Conservation (phyloP, 2,797 vertebrate species). For the Propithecus perrieri region DNA sequence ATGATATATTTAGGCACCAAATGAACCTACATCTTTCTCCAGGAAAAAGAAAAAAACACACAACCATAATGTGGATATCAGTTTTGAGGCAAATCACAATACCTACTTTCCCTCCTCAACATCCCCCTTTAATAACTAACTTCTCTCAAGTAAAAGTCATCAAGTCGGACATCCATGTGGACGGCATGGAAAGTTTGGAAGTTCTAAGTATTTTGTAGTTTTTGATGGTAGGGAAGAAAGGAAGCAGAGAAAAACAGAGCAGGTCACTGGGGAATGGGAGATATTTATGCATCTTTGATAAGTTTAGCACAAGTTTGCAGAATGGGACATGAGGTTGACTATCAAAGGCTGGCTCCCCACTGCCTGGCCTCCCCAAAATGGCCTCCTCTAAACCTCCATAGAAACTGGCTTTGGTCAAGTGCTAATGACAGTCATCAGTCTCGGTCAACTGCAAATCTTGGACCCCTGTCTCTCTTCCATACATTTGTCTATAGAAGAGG, state of each 20-base stretch:
- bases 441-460: neutral
- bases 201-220: neutral
- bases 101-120: neutral
- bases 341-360: neutral
- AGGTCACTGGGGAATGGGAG: neutral
- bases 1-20: neutral
- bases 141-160: neutral
- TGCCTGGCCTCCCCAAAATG: neutral
- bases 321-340: neutral
- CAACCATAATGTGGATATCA: neutral
- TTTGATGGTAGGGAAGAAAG: neutral
- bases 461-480: neutral
- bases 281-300: rapidly evolving
- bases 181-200: too few relatives aligned
- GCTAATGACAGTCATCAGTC: too few relatives aligned
- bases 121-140: neutral
- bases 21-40: neutral
- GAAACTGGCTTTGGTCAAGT: too few relatives aligned
- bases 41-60: neutral
- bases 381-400: neutral
- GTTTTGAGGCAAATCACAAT: neutral
- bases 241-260: neutral
- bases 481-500: neutral
- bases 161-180: neutral
- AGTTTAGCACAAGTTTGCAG: neutral